These are phyloP conservation scores for Anguilla marmorata DNA, from an alignment of 2,797 vertebrate genomes.

Conservation along the genomic window DNA sequence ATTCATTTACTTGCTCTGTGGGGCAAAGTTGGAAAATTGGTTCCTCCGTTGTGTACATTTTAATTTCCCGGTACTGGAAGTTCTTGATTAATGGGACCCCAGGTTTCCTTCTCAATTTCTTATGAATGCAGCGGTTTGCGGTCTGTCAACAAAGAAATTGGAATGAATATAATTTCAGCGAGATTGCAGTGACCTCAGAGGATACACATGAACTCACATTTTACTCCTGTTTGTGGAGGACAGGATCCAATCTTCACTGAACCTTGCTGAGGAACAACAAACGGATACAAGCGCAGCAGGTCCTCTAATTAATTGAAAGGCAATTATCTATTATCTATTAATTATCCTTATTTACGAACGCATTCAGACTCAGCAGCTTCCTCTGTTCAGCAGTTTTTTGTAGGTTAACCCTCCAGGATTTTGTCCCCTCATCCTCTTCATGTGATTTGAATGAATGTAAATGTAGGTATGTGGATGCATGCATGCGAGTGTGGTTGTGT, in stretches of 20 bases:
- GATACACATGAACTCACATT: background rate
- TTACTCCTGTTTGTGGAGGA: background rate
- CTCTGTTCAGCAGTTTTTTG: background rate
- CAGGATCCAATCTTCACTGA: background rate
- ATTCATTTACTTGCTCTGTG: conserved; percentile 8
- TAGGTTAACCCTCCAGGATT: background rate
- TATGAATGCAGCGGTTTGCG: background rate
- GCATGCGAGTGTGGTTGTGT: background rate
- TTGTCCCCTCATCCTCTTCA: background rate
- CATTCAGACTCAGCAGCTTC: background rate
- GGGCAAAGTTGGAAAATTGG: conserved; percentile 25
- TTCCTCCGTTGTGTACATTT: conserved; percentile 18
- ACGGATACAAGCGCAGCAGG: too few species aligned
- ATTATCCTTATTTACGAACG: background rate
- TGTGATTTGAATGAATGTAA: background rate
- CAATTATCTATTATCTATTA: background rate
- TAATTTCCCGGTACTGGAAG: conserved; percentile 19
- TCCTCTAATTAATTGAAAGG: background rate
- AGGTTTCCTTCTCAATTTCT: background rate
- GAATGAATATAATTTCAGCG: background rate
- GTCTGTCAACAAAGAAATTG: background rate
- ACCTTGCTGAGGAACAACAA: background rate
- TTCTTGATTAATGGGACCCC: conserved; percentile 18
- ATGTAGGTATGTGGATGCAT: background rate
- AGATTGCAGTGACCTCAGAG: background rate